Evolutionary conservation across 2,797 vertebrate genomes (phyloP).

Genomic region (Microhierax caerulescens): DNA sequence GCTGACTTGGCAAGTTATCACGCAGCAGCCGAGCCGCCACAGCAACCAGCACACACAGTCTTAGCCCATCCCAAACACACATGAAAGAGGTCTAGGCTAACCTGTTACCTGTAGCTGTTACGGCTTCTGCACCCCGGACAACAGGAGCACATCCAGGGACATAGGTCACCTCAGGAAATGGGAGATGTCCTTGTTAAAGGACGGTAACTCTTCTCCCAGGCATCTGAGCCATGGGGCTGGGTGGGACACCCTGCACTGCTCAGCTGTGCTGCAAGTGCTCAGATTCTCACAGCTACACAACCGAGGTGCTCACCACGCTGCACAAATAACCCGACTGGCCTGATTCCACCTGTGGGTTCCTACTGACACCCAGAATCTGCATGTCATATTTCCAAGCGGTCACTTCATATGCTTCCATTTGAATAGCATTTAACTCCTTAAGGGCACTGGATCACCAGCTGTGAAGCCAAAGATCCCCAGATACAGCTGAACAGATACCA

Average conservation of each 20-base stretch:
- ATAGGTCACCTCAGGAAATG: background rate
- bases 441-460: background rate
- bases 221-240: background rate
- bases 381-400: background rate
- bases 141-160: background rate
- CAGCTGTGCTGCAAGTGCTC: background rate
- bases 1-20: background rate
- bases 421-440: conserved; percentile 21
- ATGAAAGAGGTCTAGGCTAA: background rate
- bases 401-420: background rate
- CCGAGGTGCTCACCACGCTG: rapidly evolving
- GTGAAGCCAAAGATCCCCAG: background rate
- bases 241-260: background rate
- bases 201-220: background rate
- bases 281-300: background rate
- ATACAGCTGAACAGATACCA: background rate
- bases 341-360: background rate
- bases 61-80: background rate
- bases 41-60: background rate
- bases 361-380: background rate
- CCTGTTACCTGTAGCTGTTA: background rate
- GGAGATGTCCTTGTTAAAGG: background rate
- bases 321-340: background rate
- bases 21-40: background rate
- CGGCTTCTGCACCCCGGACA: background rate